Evolutionary conservation across 2,797 vertebrate species (phyloP).

Genomic region (Gorsachius magnificus): DNA sequence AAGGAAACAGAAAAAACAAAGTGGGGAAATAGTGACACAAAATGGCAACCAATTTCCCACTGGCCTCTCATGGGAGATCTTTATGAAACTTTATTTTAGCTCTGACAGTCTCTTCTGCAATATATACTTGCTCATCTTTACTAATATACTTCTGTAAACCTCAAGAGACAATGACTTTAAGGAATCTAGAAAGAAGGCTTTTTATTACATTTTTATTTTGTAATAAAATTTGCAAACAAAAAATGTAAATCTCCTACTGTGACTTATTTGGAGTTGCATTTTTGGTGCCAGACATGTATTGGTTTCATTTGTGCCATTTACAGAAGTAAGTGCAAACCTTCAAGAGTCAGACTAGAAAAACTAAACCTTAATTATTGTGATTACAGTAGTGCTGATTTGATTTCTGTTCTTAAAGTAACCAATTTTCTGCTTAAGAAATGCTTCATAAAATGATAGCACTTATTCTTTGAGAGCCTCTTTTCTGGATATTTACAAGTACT

Average conservation of each 20-base stretch:
- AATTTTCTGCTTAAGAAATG: neutral
- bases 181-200: neutral
- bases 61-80: neutral
- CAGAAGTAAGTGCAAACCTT: neutral
- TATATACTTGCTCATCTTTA: neutral
- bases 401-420: neutral
- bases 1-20: neutral
- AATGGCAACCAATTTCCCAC: neutral
- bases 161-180: neutral
- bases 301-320: neutral
- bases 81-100: neutral
- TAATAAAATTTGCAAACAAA: neutral
- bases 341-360: neutral
- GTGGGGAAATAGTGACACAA: neutral
- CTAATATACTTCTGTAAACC: neutral
- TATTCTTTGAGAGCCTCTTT: neutral
- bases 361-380: neutral
- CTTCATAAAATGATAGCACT: neutral
- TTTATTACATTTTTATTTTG: neutral
- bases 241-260: neutral
- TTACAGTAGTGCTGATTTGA: neutral
- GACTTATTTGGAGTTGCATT: neutral
- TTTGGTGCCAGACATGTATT: neutral
- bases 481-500: neutral
- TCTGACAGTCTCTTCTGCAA: neutral